Evolutionary conservation across 2,797 vertebrate genomes (phyloP), one percentile per base, ranked within the genome.

Genomic region (Eremophila alpestris): DNA sequence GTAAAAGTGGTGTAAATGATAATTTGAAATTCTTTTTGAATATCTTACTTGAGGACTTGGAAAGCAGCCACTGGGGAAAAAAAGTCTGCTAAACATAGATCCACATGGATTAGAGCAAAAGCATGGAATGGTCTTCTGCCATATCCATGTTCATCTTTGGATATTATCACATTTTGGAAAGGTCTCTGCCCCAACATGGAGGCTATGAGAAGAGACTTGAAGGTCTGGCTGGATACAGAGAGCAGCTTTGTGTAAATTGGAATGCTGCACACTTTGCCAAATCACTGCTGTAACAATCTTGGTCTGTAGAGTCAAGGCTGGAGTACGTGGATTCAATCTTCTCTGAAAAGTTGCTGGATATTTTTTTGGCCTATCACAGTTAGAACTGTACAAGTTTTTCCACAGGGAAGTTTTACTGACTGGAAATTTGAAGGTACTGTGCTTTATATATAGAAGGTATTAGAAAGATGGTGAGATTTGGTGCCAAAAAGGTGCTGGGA

Each of bases 131-230:
- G 12, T 30, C 9, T 59, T 83, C 40, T 68, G 46, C 0, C 3
- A 13, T 90, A 54, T 83, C 51, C 58, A 43, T 14, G 5, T 48
- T 18, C 23, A 11, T 41, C 59, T 90, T 76, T 86, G 67, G n/a
- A 26, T 73, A 16, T 41, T 11, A 79, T 23, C 40, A 8, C 58
- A 4, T 80, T 83, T 86, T 86, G 59, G 54, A 78, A 74, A 81
- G 55, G 48, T 62, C 30, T 83, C 2, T 86, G 62, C 51, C 90
- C 69, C 29, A 51, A 45, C 90, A 82, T 36, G 77, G 67, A 73
- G 51, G 40, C 32, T 49, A 75, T 79, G 67, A 62, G 94, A 93
- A 88, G 36, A 83, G 48, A 55, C 92, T 82, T 87, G 93, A 93
- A 80, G 29, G 32, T 90, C 74, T 95, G 87, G 12, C 90, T 86